A percentile compares a stretch with the other conserved stretches of the same genome.
Conservation (phyloP, 2,113 vertebrate genomes). For the Labeo catla region DNA sequence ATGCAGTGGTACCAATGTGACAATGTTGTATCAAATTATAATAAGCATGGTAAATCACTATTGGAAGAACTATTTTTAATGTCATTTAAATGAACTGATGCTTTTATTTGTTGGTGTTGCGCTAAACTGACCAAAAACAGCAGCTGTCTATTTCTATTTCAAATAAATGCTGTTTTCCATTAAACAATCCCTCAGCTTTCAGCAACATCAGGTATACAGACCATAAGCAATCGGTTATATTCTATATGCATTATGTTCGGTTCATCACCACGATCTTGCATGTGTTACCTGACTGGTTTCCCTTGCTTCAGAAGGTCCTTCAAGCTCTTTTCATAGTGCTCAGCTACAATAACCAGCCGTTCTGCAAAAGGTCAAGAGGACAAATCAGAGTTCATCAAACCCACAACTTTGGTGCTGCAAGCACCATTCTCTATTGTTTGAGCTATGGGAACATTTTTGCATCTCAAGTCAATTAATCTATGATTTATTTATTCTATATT, state of each 20-base stretch:
- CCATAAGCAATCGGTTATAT: neutral
- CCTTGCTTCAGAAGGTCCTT: constrained; percentile 86
- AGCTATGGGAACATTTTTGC: neutral
- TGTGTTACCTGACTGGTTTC: constrained; percentile 82
- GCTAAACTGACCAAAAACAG: neutral
- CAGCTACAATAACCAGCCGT: constrained; percentile 92
- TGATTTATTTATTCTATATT: neutral
- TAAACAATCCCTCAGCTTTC: neutral
- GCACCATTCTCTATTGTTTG: neutral
- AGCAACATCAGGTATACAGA: neutral
- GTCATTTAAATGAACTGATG: neutral
- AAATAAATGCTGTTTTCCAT: neutral
- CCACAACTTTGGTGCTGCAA: neutral
- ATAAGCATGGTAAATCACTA: neutral
- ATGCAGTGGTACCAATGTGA: no score
- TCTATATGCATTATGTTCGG: neutral
- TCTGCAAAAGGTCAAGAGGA: constrained; percentile 73
- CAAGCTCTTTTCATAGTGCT: constrained; percentile 88
- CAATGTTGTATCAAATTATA: neutral
- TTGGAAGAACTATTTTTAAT: neutral
- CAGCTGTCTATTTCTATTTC: neutral
- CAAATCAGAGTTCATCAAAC: neutral
- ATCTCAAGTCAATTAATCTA: neutral
- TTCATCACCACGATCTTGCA: neutral
- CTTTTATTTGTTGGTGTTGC: neutral